Evolutionary conservation across 1,140 invertebrate species (phyloP), one percentile per base, ranked within the genome.

Genomic region (Procambarus clarkii): DNA sequence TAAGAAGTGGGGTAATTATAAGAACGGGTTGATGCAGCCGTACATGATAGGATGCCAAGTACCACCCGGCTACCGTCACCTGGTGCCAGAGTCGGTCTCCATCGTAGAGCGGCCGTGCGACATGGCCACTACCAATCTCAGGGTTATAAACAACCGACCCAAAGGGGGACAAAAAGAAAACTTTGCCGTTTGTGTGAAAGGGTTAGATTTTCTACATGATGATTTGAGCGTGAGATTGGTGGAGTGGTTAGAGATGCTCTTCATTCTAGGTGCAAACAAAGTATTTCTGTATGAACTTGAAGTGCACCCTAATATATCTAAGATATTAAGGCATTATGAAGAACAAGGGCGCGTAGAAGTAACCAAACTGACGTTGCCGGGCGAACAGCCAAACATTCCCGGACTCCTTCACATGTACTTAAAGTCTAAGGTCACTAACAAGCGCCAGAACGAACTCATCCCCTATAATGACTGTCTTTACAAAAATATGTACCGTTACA

Each of bases 391-490:
- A 0, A 99, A 99, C 94, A 96, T 98, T 9, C 97, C 97, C 0
- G 96, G 96, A 0, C 97, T 98, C 86, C 97, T 98, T 93, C 98
- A 98, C 94, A 96, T 98, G 94, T 98, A 98, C 93, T 95, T 98
- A 7, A 97, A 97, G 78, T 98, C 98, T 94, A 93, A 92, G 93
- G 89, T 97, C 2, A 98, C 97, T 93, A 96, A 98, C 94, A 99
- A 99, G 94, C 95, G 98, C 13, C 98, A 99, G 94, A 98, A 99
- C 94, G 98, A 99, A 94, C 95, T 99, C 60, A 98, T 99, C 93
- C 98, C 98, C 0, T 99, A 99, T 95, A 99, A 99, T 94, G 98
- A 99, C 94, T 99, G 98, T 94, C 95, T 99, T 8, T 99, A 99
- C 95, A 97, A 98, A 93, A 97, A 98, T 94, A 96, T 98, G 95